Conservation (phyloP, 2,113 vertebrate species). For the Cariama cristata region DNA sequence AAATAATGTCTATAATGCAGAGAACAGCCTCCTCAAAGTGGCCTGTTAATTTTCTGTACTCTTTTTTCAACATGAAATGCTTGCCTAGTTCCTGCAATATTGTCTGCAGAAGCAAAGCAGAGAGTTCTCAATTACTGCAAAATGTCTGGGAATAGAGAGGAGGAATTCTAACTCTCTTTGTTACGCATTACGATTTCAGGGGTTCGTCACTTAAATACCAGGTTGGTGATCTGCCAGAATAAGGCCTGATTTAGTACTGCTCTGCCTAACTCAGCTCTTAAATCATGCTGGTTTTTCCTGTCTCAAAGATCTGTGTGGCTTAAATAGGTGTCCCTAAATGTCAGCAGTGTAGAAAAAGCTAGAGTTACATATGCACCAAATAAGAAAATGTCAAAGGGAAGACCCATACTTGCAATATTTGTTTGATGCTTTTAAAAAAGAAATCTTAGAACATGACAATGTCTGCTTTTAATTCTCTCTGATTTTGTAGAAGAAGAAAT, state of each 20-base stretch:
- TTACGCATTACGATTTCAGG: not conserved
- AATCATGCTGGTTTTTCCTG: not conserved
- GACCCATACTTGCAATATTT: not conserved
- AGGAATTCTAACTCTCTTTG: not conserved
- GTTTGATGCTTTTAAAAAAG: not conserved
- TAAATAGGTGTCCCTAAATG: not conserved
- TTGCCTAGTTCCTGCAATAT: not conserved
- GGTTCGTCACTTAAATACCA: not conserved
- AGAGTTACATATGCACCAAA: not conserved
- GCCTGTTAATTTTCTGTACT: not conserved
- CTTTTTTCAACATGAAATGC: not conserved
- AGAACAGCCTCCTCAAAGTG: not conserved
- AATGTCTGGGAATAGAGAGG: not conserved
- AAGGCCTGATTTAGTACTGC: not conserved
- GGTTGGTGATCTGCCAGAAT: not conserved
- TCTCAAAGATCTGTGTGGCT: not conserved
- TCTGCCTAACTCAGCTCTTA: not conserved
- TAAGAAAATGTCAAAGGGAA: slow-evolving; percentile 19
- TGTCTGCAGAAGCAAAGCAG: not conserved
- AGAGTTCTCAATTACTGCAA: not conserved
- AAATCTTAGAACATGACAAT: not conserved
- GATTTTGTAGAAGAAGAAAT: not conserved
- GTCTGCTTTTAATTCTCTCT: not conserved
- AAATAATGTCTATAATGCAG: not conserved
- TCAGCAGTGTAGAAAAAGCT: not conserved